phyloP scores from a whole-genome alignment of 2,888 invertebrate genomes.

The Mimumesa dahlbomi region DNA sequence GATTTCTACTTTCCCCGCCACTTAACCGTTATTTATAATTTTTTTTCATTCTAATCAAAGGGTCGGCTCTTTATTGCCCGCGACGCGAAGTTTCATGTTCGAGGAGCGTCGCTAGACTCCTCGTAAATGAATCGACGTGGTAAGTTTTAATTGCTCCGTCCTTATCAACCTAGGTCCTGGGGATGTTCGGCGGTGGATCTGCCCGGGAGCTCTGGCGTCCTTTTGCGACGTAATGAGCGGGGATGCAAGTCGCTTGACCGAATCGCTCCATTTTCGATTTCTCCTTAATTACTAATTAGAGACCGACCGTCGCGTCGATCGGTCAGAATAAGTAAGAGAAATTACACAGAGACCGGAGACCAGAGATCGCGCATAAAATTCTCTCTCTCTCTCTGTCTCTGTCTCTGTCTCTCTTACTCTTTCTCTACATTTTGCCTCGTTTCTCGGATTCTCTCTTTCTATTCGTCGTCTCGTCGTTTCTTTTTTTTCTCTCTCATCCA shows the following conservation, averaged over 20 bases:
- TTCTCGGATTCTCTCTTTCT: neutral
- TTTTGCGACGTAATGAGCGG: constrained; percentile 55
- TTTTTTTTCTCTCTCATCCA: constrained; percentile 24
- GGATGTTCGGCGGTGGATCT: constrained; percentile 24
- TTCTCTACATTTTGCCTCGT: constrained; percentile 1
- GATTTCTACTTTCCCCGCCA: too few relatives aligned
- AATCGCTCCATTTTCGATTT: constrained; percentile 61
- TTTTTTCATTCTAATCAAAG: constrained; percentile 33
- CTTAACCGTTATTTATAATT: constrained; percentile 16
- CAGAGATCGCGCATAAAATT: constrained; percentile 45
- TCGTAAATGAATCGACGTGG: constrained; percentile 55
- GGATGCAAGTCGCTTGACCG: constrained; percentile 55
- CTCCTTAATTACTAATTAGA: constrained; percentile 63
- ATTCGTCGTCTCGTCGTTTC: neutral
- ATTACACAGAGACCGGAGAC: constrained; percentile 39
- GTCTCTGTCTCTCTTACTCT: constrained; percentile 17
- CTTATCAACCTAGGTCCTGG: constrained; percentile 48
- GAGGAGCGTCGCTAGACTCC: constrained; percentile 12
- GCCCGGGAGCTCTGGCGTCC: too few relatives aligned
- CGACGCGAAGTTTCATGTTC: constrained; percentile 1
- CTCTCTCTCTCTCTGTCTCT: neutral
- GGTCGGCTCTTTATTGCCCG: constrained; percentile 20
- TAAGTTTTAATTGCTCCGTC: constrained; percentile 61
- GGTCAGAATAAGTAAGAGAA: constrained; percentile 52
- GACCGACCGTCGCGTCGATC: constrained; percentile 50